Percentiles rank a stretch among this genome's conserved stretches.
These are phyloP conservation scores for Pampusana beccarii DNA, from an alignment of 2,113 vertebrate species.

Conservation along the genomic window DNA sequence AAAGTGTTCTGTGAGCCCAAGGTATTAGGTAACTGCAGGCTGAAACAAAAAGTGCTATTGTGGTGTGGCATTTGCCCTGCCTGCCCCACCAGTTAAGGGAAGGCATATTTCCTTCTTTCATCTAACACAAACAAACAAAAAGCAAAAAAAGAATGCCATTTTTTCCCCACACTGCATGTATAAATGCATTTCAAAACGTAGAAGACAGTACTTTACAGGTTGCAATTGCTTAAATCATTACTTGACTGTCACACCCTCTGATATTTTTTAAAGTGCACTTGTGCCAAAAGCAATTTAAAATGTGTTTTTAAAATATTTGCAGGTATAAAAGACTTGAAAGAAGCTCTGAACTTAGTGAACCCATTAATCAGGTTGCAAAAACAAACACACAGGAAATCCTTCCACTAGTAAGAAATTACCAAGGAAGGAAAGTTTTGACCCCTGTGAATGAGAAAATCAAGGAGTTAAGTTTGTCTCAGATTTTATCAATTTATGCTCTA, in stretches of 20 bases:
- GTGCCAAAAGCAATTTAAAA: slow-evolving; percentile 46
- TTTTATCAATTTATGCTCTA: neutral
- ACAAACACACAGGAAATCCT: neutral
- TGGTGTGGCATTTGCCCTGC: slow-evolving; percentile 42
- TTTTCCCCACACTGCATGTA: neutral
- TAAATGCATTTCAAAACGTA: neutral
- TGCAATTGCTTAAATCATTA: neutral
- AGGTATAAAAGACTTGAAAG: slow-evolving; percentile 46
- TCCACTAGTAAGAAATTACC: slow-evolving; percentile 4
- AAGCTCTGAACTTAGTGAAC: slow-evolving; percentile 34
- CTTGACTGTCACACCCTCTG: neutral
- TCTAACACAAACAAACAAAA: slow-evolving; percentile 44
- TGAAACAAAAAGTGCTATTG: slow-evolving; percentile 61
- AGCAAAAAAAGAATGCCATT: neutral
- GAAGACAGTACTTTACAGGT: neutral
- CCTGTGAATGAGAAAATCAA: neutral
- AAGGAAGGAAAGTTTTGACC: neutral
- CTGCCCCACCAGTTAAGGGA: slow-evolving; percentile 2
- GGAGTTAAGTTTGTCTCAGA: neutral
- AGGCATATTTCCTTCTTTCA: slow-evolving; percentile 38
- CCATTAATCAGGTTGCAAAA: slow-evolving; percentile 57
- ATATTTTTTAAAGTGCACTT: neutral
- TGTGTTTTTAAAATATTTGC: slow-evolving; percentile 49
- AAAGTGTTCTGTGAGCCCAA: slow-evolving; percentile 2
- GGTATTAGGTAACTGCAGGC: slow-evolving; percentile 42